Base-by-base conservation (phyloP, 2,797 vertebrate genomes). In the Premnoplex brunnescens region DNA sequence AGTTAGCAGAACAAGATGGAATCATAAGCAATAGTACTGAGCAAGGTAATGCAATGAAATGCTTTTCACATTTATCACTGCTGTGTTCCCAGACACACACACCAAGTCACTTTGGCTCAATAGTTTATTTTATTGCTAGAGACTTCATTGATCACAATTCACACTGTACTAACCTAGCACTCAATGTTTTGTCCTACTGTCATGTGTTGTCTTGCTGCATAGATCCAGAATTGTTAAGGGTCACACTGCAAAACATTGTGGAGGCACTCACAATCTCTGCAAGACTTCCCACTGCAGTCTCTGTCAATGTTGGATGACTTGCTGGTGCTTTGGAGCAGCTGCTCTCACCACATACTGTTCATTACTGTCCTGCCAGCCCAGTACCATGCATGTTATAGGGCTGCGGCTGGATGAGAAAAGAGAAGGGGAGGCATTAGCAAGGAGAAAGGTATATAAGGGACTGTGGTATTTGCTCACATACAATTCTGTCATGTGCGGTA, bases 91-190 rank as follows among this genome's bases (percentile, higher is more conserved):
- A 83, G 36, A 16, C 26, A 80, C 64, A 49, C 49, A 86, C 49
- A 80, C 21, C 27, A 86, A 93, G 84, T 81, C 67, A 85, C 22
- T 93, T 89, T 68, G 51, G 41, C 46, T 92, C 69, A 81, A 52
- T 75, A 91, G 66, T 84, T 89, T 88, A 55, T 64, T 83, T 51
- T 84, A 90, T 74, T 67, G 23, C 54, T 78, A 63, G 39, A 86
- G 56, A 80, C 15, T 80, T 86, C 91, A 95, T 81, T 89, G 84
- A 92, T 85, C 36, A 19, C 79, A 87, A 72, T 87, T 91, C 89
- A 78, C 6, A 9, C 43, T 72, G 43, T 43, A 76, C 39, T 88
- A 86, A 76, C 58, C 78, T 66, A 81, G 19, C 34, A 48, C 32
- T 92, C 41, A 60, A 24, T 52, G 81, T 81, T 71, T 89, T 89